Evolutionary conservation across 1,140 invertebrate species (phyloP).

Genomic region (Zaprionus taronus): DNA sequence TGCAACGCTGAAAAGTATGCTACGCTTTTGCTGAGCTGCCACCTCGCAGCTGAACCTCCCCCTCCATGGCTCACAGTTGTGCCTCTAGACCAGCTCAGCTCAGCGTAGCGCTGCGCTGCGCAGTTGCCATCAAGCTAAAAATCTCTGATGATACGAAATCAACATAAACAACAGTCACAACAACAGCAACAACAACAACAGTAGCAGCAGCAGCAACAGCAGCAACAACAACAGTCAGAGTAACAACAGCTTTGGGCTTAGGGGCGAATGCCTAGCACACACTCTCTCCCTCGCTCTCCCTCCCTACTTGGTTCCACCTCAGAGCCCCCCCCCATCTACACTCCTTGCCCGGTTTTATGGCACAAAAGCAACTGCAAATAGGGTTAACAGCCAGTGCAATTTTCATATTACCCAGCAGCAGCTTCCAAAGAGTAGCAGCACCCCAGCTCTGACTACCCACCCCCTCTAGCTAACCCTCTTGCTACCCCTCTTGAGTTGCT

Average conservation of each 20-base stretch:
- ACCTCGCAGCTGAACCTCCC: too few species aligned
- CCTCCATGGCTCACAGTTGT: not conserved
- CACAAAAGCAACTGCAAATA: constrained; percentile 79
- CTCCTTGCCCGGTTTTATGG: constrained; percentile 57
- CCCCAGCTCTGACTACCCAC: constrained; percentile 26
- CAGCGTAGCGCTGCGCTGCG: not conserved
- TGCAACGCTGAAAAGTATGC: constrained; percentile 77
- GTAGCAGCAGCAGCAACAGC: constrained; percentile 14
- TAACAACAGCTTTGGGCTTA: constrained; percentile 44
- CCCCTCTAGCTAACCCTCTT: not conserved
- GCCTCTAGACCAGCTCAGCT: constrained; percentile 18
- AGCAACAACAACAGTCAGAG: constrained; percentile 7
- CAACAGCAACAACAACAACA: constrained; percentile 33
- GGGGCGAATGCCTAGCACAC: constrained; percentile 9
- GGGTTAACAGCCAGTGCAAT: constrained; percentile 81
- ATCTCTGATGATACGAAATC: constrained; percentile 81
- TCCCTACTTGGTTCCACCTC: not conserved
- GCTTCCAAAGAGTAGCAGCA: constrained; percentile 52
- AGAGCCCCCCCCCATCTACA: not conserved
- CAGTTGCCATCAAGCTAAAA: constrained; percentile 66
- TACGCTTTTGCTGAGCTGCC: constrained; percentile 45
- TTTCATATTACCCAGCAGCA: constrained; percentile 77
- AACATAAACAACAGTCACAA: constrained; percentile 73
- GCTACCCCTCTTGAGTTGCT: not conserved
- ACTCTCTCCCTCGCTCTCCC: not conserved